Evolutionary conservation across 2,797 vertebrate species (phyloP).

Genomic region (Sandelia bainsii): DNA sequence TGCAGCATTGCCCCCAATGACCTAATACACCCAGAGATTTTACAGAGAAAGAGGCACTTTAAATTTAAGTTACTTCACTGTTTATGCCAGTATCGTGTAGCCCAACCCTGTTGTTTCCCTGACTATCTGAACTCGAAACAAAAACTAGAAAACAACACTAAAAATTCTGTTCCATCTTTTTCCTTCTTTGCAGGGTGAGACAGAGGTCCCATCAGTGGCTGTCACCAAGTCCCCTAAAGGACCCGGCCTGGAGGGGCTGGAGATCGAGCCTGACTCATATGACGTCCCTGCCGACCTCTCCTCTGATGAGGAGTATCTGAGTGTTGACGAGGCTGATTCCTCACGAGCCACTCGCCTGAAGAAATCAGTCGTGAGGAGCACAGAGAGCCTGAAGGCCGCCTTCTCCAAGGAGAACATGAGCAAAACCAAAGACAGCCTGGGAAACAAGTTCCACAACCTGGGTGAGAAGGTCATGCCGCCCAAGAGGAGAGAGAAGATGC

Average conservation of each 20-base stretch:
- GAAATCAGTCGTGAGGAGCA: slow-evolving; percentile 90
- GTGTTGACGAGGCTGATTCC: slow-evolving; percentile 87
- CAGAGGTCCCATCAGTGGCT: slow-evolving; percentile 84
- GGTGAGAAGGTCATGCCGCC: slow-evolving; percentile 94
- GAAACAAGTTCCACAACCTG: slow-evolving; percentile 91
- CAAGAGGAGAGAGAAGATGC: slow-evolving; percentile 92
- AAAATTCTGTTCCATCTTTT: neutral
- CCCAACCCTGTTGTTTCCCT: neutral
- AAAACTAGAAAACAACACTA: neutral
- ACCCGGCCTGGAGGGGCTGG: slow-evolving; percentile 72
- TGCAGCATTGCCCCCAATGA: neutral
- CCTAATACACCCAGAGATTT: neutral
- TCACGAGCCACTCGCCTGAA: slow-evolving; percentile 88
- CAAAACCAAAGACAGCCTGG: slow-evolving; percentile 93
- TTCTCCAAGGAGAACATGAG: slow-evolving; percentile 95
- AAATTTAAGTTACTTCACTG: too few species aligned
- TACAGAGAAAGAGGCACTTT: too few species aligned
- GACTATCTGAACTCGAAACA: too few species aligned
- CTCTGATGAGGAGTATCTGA: slow-evolving; percentile 95
- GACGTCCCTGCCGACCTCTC: slow-evolving; percentile 90
- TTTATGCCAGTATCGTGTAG: too few species aligned
- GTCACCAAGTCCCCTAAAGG: slow-evolving; percentile 84
- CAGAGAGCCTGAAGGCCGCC: slow-evolving; percentile 93
- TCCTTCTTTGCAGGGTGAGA: slow-evolving; percentile 86
- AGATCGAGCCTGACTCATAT: slow-evolving; percentile 86